phyloP scores from a whole-genome alignment of 53 echinoderm and acorn worm species.

The Zoroaster sp. region DNA sequence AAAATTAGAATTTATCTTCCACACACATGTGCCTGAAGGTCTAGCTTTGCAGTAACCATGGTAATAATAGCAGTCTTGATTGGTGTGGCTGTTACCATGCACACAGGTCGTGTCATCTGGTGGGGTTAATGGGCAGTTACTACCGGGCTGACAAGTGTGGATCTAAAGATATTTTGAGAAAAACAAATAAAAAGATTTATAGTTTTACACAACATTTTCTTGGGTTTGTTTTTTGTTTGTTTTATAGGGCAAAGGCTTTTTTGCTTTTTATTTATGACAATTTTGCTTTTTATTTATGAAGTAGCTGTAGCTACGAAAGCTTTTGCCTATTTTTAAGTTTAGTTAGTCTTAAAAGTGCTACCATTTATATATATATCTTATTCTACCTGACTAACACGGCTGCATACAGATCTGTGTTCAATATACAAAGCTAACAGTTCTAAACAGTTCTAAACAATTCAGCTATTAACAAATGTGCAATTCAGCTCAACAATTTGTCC shows the following conservation, averaged over 20 bases:
- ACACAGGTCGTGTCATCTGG: constrained; percentile 11
- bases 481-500: no score
- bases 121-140: not conserved
- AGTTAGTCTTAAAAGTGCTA: no score
- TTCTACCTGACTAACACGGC: no score
- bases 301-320: no score
- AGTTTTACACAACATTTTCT: not conserved
- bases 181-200: not conserved
- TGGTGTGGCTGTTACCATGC: constrained; percentile 24
- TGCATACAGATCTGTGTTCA: no score
- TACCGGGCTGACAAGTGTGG: not conserved
- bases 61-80: constrained; percentile 32
- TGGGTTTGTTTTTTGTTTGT: not conserved
- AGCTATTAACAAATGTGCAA: no score
- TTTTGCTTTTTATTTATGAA: no score
- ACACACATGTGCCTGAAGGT: not conserved
- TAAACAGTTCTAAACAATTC: no score
- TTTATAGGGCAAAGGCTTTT: not conserved
- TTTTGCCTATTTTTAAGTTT: no score
- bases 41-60: constrained; percentile 21
- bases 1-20: not conserved
- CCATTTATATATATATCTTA: no score
- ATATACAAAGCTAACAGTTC: no score
- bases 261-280: no score
- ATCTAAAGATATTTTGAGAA: not conserved